phyloP scores from a whole-genome alignment of 92 coral and sea anemone species.

The Porites cylindrica region DNA sequence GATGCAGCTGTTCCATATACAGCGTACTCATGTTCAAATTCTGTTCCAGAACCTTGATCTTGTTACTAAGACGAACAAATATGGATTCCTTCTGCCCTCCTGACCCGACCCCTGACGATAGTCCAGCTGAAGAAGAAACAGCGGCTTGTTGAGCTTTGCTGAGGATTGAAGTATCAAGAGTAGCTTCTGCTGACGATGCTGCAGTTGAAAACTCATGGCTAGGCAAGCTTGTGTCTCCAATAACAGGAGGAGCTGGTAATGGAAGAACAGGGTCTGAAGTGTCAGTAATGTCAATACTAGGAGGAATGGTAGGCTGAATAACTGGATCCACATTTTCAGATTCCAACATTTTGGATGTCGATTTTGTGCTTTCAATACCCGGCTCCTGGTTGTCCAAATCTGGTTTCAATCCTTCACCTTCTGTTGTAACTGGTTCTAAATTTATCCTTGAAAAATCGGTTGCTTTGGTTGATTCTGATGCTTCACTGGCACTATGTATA shows the following conservation, averaged over 20 bases:
- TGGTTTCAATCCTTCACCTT: conserved; percentile 18
- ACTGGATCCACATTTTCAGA: conserved; percentile 22
- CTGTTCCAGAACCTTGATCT: conserved; percentile 96
- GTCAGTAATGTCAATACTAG: conserved; percentile 9
- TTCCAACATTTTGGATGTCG: background rate
- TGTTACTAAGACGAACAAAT: conserved; percentile 96
- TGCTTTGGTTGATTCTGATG: conserved; percentile 11
- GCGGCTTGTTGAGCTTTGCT: conserved; percentile 61
- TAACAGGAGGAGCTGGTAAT: conserved; percentile 61
- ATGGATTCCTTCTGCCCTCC: conserved; percentile 95
- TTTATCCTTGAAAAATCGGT: background rate
- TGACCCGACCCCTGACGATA: conserved; percentile 64
- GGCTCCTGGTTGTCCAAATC: conserved; percentile 1
- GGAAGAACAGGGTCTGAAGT: conserved; percentile 58
- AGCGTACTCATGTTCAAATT: conserved; percentile 92
- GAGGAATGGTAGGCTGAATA: conserved; percentile 22
- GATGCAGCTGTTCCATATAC: conserved; percentile 95
- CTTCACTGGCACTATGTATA: background rate
- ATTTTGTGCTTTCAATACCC: background rate
- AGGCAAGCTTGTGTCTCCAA: conserved; percentile 10
- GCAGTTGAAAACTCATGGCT: background rate
- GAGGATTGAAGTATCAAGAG: conserved; percentile 36
- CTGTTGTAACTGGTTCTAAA: background rate
- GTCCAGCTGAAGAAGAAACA: conserved; percentile 36
- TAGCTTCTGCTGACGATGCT: conserved; percentile 16